Percentiles rank a stretch among this genome's conserved stretches.
Conservation (phyloP, 2,797 vertebrate species). For the Sparidentex hasta region DNA sequence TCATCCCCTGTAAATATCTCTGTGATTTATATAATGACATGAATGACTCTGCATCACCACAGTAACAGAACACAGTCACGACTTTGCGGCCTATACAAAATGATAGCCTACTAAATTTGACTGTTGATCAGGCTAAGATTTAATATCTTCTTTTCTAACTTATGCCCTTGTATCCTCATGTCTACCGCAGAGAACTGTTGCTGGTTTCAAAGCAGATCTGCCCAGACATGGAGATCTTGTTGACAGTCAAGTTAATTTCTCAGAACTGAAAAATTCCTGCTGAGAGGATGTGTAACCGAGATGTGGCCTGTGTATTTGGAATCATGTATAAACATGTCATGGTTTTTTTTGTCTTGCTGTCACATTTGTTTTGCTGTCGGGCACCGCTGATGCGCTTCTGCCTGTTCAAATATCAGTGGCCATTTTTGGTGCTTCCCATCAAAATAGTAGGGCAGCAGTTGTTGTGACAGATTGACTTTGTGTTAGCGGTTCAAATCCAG, state of each 20-base stretch:
- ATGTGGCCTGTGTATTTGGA: background rate
- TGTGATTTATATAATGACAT: too few species aligned
- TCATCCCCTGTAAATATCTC: too few species aligned
- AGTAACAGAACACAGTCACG: too few species aligned
- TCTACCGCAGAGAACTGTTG: background rate
- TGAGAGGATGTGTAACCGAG: background rate
- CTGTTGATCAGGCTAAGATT: too few species aligned
- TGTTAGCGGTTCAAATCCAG: background rate
- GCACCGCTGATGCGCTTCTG: background rate
- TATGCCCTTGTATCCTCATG: background rate
- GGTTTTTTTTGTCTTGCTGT: constrained; percentile 4
- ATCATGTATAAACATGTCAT: constrained; percentile 15
- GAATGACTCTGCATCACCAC: too few species aligned
- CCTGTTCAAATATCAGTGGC: background rate
- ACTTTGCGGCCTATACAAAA: too few species aligned
- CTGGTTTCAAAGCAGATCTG: background rate
- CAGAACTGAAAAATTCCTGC: background rate
- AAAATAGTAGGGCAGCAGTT: background rate
- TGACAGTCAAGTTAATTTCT: background rate
- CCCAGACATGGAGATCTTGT: background rate
- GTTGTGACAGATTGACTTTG: constrained; percentile 12
- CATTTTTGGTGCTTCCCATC: background rate
- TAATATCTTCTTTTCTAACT: background rate
- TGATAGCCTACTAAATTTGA: too few species aligned
- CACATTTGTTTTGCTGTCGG: background rate